These are phyloP conservation scores for Tiliqua scincoides DNA, from an alignment of 2,113 vertebrate genomes.

Conservation along the genomic window DNA sequence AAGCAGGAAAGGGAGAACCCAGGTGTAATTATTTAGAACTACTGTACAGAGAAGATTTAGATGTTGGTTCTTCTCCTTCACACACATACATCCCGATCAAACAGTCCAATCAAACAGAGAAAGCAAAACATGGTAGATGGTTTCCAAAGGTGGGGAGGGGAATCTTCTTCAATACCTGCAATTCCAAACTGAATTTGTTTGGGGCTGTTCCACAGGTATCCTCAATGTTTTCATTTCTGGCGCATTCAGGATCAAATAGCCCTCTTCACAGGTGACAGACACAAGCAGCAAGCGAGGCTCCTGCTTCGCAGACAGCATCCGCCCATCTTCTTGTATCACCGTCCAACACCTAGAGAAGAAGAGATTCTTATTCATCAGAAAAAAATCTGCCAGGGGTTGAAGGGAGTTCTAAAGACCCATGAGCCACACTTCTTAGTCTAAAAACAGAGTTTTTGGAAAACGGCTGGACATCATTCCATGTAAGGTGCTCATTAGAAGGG, in stretches of 20 bases:
- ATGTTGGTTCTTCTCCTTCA: no score
- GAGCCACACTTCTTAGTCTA: neutral
- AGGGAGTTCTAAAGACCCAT: neutral
- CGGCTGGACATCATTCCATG: neutral
- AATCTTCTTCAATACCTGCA: constrained; percentile 71
- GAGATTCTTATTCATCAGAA: neutral
- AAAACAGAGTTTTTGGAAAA: neutral
- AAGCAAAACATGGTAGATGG: neutral
- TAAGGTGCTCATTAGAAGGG: no score
- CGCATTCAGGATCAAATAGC: constrained; percentile 74
- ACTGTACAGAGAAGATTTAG: neutral
- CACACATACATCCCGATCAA: neutral
- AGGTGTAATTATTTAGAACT: neutral
- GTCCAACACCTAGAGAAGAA: constrained; percentile 89
- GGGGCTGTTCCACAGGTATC: constrained; percentile 74
- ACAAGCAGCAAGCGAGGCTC: constrained; percentile 88
- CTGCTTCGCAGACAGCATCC: constrained; percentile 89
- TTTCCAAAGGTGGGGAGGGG: fast-evolving
- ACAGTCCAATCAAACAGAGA: neutral
- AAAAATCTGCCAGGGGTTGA: no score
- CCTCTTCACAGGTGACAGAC: constrained; percentile 69
- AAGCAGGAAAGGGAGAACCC: neutral
- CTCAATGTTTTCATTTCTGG: constrained; percentile 80
- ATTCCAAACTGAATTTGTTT: constrained; percentile 66
- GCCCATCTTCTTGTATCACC: constrained; percentile 85